Evolutionary conservation across 2,888 invertebrate species (phyloP).

Genomic region (Caenorhabditis japonica): DNA sequence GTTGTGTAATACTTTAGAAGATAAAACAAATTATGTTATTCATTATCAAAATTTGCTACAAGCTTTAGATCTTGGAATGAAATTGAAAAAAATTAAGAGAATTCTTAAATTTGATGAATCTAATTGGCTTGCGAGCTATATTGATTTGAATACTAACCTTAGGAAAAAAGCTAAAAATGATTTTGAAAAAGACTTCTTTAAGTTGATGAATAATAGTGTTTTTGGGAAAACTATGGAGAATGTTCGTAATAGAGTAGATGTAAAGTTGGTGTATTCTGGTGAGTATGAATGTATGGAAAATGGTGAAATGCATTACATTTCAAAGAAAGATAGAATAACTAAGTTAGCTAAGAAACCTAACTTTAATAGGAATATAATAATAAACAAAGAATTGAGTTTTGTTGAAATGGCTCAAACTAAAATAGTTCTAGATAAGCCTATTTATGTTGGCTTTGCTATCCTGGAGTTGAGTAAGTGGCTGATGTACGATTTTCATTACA

Average conservation of each 20-base stretch:
- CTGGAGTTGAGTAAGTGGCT: constrained; percentile 61
- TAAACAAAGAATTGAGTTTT: constrained; percentile 45
- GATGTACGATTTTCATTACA: constrained; percentile 67
- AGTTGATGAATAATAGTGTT: constrained; percentile 77
- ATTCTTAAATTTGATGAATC: constrained; percentile 64
- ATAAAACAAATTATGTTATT: constrained; percentile 65
- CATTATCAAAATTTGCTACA: constrained; percentile 60
- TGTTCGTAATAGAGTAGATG: constrained; percentile 77
- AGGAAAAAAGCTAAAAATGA: constrained; percentile 70
- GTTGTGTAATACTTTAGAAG: constrained; percentile 56
- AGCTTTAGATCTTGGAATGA: constrained; percentile 56
- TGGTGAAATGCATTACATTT: constrained; percentile 58
- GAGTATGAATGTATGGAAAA: too few relatives aligned
- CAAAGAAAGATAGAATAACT: constrained; percentile 30
- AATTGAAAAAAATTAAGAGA: constrained; percentile 68
- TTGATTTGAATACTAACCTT: constrained; percentile 62
- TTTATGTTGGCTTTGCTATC: constrained; percentile 59
- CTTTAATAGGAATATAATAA: constrained; percentile 54
- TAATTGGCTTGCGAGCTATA: constrained; percentile 54
- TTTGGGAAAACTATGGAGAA: constrained; percentile 79
- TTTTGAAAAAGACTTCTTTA: constrained; percentile 78
- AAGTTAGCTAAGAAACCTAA: constrained; percentile 53
- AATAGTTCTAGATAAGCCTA: constrained; percentile 48
- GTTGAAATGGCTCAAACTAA: constrained; percentile 61
- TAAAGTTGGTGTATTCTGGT: too few relatives aligned